Base-by-base conservation (phyloP, 2,888 invertebrate genomes). In the Tetheella fluctuosa region DNA sequence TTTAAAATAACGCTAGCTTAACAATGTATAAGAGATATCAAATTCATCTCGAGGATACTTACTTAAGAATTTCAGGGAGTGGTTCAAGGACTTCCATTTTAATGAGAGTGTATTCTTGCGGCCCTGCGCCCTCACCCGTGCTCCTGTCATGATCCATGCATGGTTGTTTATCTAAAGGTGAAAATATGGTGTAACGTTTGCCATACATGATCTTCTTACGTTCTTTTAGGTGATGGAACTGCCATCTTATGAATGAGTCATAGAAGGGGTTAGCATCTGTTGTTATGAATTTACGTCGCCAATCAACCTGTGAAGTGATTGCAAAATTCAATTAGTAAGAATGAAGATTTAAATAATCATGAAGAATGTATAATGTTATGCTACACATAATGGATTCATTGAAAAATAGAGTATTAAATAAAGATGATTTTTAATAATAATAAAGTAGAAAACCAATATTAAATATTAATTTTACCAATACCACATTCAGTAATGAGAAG, bases 71-170 rank as follows among this genome's bases (percentile, higher is more conserved):
- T 57, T 91, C 79, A 13, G 97, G 97, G 70, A 95, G 94, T 0
- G 98, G 97, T 75, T 96, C 93, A 25, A 96, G 77, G 5, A 98
- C 88, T 86, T 96, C 96, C 96, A 99, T 96, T 92, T 99, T 99
- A 64, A 99, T 95, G 0, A 99, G 94, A 1, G 99, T 99, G 82
- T 99, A 99, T 87, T 99, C 99, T 87, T 99, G 99, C 0, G 99
- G 98, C 0, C 98, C 99, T 5, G 99, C 99, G 55, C 99, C 99
- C 93, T 99, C 99, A 0, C 99, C 99, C 2, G 96, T 94, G 52
- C 97, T 96, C 73, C 99, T 95, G 87, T 99, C 99, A 84, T 99
- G 99, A 88, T 99, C 99, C 99, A 99, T 99, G 84, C 99, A 99
- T 0, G 99, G 99, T 85, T 99, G 99, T 10, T 96, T 96, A 90